A percentile compares a stretch with the other conserved stretches of the same genome.
These are phyloP conservation scores for Tokudaia tokunoshimensis DNA, from an alignment of 2,797 vertebrate species.

Conservation along the genomic window DNA sequence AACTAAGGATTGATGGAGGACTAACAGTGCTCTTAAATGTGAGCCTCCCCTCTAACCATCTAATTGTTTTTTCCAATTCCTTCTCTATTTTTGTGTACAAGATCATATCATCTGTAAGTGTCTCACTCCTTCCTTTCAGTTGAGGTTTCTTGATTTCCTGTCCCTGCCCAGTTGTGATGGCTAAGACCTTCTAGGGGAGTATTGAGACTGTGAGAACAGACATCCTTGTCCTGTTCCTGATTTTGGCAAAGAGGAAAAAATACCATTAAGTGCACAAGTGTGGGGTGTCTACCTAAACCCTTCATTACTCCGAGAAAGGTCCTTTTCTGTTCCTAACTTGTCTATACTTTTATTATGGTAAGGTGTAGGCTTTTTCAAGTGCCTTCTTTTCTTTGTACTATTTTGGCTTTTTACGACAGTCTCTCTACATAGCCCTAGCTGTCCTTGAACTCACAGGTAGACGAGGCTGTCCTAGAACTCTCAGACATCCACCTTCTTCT, in stretches of 20 bases:
- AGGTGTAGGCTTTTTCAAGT: neutral
- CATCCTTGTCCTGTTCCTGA: neutral
- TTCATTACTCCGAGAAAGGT: neutral
- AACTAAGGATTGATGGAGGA: neutral
- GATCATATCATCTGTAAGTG: neutral
- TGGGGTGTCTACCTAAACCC: neutral
- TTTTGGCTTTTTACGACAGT: neutral
- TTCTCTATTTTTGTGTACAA: neutral
- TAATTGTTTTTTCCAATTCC: neutral
- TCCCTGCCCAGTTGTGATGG: neutral
- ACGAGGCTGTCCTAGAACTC: neutral
- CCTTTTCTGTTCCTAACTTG: neutral
- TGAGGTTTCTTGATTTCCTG: conserved; percentile 28
- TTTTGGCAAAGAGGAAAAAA: neutral
- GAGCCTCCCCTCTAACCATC: neutral
- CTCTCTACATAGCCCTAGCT: neutral
- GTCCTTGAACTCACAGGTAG: neutral
- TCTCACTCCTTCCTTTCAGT: conserved; percentile 29
- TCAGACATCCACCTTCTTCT: neutral
- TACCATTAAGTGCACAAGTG: neutral
- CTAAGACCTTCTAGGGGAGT: neutral
- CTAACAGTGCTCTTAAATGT: neutral
- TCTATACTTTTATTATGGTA: conserved; percentile 38
- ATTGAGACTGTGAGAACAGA: conserved; percentile 6
- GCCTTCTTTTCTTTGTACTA: neutral